Percentiles rank a stretch among this genome's conserved stretches.
Evolutionary conservation across 2,113 vertebrate species (phyloP).

Genomic region (Perognathus longimembris): DNA sequence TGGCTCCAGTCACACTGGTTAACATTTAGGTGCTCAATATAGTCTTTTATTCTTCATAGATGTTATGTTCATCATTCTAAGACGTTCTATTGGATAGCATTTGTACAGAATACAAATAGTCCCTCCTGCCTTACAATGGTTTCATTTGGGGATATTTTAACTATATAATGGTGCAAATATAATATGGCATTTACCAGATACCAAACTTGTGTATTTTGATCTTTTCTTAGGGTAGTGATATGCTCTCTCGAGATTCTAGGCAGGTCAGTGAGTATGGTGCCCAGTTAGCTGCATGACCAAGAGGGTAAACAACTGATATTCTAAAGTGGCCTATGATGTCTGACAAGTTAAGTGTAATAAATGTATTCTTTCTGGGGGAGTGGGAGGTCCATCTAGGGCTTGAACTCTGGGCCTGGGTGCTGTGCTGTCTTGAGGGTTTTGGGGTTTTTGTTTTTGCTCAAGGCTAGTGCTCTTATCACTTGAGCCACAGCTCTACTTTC

Average conservation of each 20-base stretch:
- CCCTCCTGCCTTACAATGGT: neutral
- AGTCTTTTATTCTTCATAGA: neutral
- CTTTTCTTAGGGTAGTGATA: neutral
- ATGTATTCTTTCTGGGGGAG: too few species aligned
- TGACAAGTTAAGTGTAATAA: too few species aligned
- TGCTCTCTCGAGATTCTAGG: neutral
- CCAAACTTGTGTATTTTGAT: neutral
- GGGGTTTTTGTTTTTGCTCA: too few species aligned
- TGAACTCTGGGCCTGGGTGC: too few species aligned
- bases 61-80: accelerated
- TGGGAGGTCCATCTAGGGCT: too few species aligned
- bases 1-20: neutral
- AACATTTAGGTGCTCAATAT: neutral
- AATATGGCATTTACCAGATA: neutral
- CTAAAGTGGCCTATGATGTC: too few species aligned
- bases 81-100: neutral
- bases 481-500: too few species aligned
- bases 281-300: neutral
- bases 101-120: neutral
- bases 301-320: neutral
- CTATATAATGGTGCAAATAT: neutral
- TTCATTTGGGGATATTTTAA: neutral
- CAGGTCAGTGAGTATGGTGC: neutral
- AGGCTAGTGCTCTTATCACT: too few species aligned
- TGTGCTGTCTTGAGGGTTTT: too few species aligned